A percentile compares a stretch with the other conserved stretches of the same genome.
Evolutionary conservation across 2,888 invertebrate species (phyloP).

Genomic region (Torymus tubicola): DNA sequence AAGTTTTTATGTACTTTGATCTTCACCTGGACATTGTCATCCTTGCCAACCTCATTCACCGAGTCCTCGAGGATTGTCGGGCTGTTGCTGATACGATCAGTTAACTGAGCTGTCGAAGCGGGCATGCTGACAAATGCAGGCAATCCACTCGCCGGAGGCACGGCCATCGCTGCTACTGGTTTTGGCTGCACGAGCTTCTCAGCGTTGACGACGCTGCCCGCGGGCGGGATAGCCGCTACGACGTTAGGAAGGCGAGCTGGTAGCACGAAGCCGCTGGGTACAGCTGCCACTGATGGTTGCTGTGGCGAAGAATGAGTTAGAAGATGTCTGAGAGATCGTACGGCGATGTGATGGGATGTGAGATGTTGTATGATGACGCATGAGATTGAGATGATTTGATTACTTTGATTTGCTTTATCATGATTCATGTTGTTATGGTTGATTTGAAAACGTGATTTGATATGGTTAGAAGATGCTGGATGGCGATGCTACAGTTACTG

Average conservation of each 20-base stretch:
- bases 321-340: too few species aligned
- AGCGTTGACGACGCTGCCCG: slow-evolving; percentile 59
- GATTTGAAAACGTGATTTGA: too few species aligned
- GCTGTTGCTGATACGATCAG: slow-evolving; percentile 71
- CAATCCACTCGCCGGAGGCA: slow-evolving; percentile 60
- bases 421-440: too few species aligned
- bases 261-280: not conserved
- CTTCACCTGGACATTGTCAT: slow-evolving; percentile 69
- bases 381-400: too few species aligned
- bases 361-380: too few species aligned
- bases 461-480: too few species aligned
- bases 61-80: slow-evolving; percentile 69
- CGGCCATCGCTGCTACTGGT: slow-evolving; percentile 56
- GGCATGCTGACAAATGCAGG: slow-evolving; percentile 74
- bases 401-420: too few species aligned
- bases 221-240: slow-evolving; percentile 66
- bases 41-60: slow-evolving; percentile 71
- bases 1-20: too few species aligned
- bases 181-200: slow-evolving; percentile 59
- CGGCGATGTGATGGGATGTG: too few species aligned
- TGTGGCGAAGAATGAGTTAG: too few species aligned
- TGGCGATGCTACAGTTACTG: too few species aligned
- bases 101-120: slow-evolving; percentile 69
- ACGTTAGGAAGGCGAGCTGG: slow-evolving; percentile 61
- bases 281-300: slow-evolving; percentile 25